These are phyloP conservation scores for Seriola quinqueradiata DNA, from an alignment of 2,113 vertebrate species.

Conservation along the genomic window DNA sequence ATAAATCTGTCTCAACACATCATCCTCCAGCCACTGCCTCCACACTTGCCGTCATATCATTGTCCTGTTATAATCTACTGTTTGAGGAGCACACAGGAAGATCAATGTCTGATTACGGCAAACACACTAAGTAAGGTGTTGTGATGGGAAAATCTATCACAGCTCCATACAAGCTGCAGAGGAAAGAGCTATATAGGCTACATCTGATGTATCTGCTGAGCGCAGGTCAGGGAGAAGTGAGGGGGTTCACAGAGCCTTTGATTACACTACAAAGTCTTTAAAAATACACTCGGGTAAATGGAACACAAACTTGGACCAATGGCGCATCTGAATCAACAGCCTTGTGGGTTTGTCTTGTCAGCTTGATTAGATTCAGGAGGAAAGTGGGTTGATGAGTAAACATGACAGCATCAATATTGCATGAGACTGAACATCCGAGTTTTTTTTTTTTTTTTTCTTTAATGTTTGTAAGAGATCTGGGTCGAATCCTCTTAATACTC, in stretches of 20 bases:
- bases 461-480: conserved; percentile 75
- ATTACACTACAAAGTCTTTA: conserved; percentile 60
- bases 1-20: conserved; percentile 46
- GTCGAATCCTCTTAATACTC: conserved; percentile 65
- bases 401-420: conserved; percentile 80
- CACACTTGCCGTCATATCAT: conserved; percentile 37
- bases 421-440: conserved; percentile 66
- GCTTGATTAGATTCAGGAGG: conserved; percentile 67
- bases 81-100: conserved; percentile 47
- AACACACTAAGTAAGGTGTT: conserved; percentile 42
- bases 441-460: conserved; percentile 59
- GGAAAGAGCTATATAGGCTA: conserved; percentile 27
- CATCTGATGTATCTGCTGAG: conserved; percentile 57
- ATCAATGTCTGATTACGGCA: conserved; percentile 66
- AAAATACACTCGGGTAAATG: conserved; percentile 63
- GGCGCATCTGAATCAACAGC: conserved; percentile 52
- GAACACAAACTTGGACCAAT: conserved; percentile 67
- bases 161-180: conserved; percentile 29
- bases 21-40: conserved; percentile 38
- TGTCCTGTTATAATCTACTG: conserved; percentile 48
- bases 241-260: conserved; percentile 43
- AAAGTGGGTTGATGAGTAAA: conserved; percentile 80
- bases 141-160: conserved; percentile 36
- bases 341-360: conserved; percentile 62
- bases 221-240: conserved; percentile 46